A percentile compares a stretch with the other conserved stretches of the same genome.
Evolutionary conservation across 2,113 vertebrate species (phyloP).

Genomic region (Emydocephalus ijimae): DNA sequence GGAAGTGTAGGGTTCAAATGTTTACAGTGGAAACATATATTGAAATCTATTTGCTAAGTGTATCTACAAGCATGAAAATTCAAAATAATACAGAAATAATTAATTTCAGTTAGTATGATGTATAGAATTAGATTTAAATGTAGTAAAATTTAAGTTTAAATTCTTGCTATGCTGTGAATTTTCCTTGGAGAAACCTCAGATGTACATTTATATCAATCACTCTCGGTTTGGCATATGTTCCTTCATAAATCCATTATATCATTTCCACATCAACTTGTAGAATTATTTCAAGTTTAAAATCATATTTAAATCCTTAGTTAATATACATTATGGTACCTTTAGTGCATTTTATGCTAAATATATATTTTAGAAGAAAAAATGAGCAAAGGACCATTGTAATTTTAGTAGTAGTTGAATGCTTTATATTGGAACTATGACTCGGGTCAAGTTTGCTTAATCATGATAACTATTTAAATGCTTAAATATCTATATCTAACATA

Average conservation of each 20-base stretch:
- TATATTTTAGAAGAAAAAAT: background rate
- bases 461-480: background rate
- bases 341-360: background rate
- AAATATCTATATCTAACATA: background rate
- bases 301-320: background rate
- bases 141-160: background rate
- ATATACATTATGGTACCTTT: background rate
- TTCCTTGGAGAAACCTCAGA: background rate
- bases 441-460: background rate
- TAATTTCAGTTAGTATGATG: background rate
- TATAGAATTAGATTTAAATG: background rate
- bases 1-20: background rate
- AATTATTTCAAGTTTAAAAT: background rate
- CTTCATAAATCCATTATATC: background rate
- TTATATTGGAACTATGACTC: background rate
- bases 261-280: background rate
- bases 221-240: background rate
- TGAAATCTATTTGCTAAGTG: background rate
- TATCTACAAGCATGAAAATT: background rate
- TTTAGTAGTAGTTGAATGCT: background rate
- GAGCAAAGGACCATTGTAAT: background rate
- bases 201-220: background rate
- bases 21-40: background rate
- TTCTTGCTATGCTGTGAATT: background rate
- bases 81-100: background rate